Conservation (phyloP, 2,113 vertebrate genomes). For the Periophthalmus modestus region DNA sequence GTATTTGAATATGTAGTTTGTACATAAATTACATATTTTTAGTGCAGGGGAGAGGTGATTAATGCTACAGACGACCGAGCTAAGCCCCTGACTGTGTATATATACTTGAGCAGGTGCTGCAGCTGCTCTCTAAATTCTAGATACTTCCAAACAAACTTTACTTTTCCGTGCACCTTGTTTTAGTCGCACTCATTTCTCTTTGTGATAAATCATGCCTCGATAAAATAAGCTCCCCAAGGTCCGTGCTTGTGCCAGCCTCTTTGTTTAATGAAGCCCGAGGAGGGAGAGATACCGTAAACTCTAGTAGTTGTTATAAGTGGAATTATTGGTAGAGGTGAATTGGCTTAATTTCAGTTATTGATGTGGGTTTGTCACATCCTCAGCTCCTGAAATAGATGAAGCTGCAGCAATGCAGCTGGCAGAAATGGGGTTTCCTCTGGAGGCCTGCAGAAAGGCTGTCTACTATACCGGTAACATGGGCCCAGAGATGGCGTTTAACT, state of each 20-base stretch:
- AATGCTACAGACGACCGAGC: conserved; percentile 24
- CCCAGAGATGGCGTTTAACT: conserved; percentile 97
- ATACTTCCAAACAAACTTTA: conserved; percentile 34
- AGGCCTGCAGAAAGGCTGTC: conserved; percentile 96
- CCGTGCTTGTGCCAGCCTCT: conserved; percentile 36
- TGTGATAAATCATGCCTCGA: conserved; percentile 48
- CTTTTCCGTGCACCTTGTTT: conserved; percentile 36
- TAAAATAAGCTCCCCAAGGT: conserved; percentile 32
- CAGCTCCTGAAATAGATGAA: conserved; percentile 96
- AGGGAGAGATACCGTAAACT: conserved; percentile 24
- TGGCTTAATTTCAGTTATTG: conserved; percentile 52
- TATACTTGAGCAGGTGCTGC: conserved; percentile 55
- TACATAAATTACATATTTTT: conserved; percentile 37
- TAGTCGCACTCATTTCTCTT: conserved; percentile 35
- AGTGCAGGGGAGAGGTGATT: conserved; percentile 24
- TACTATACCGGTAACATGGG: conserved; percentile 98
- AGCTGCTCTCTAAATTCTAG: conserved; percentile 23
- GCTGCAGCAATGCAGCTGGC: conserved; percentile 95
- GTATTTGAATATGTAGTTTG: conserved; percentile 10
- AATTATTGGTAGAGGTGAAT: conserved; percentile 36
- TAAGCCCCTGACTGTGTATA: conserved; percentile 13
- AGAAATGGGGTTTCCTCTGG: conserved; percentile 97
- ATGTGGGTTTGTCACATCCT: conserved; percentile 46
- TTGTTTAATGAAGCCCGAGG: conserved; percentile 69
- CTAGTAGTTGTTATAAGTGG: conserved; percentile 23